Evolutionary conservation across 92 coral and sea anemone species (phyloP), one percentile per base, ranked within the genome.

Genomic region (Plumapathes pennacea): DNA sequence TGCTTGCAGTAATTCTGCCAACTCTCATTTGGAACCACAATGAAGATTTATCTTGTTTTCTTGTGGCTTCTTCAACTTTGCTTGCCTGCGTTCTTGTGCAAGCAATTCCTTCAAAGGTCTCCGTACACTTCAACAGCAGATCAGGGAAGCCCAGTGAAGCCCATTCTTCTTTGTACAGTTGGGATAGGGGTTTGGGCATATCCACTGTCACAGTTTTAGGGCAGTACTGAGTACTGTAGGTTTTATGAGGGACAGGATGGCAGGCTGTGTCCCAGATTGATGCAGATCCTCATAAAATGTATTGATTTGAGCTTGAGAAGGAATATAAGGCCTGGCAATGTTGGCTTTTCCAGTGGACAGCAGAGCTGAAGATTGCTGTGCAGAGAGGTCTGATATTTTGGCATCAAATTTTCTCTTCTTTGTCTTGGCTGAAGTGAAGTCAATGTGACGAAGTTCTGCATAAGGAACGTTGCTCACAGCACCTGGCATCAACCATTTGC

Each of bases 401-500:
- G 29, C 38, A 46, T 81, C 67, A 30, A 67, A 54, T 38, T 59
- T 81, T 50, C 71, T 74, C 54, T 46, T 74, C 74, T 81, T 81
- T 20, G 60, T 56, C 26, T 23, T 57, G 37, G 78, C 33, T 14
- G 78, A 38, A 7, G 89, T 53, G 34, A 74, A 82, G 48, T 82
- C 89, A 10, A 82, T 82, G 21, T 68, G 21, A n/a, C 64, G 41
- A 22, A 74, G 83, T 54, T 67, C 78, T 25, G 55, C 46, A 45
- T 74, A 67, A n/a, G 78, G 51, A 18, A 74, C 55, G 36, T 40
- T 69, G 31, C 54, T 14, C 31, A 83, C 83, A 55, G 66, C 58
- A 14, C 71, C 53, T 9, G 89, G 84, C 89, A 83, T 69, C 23
- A 75, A 30, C 89, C 84, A 82, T 50, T 60, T 57, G 62, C 89